A percentile compares a stretch with the other conserved stretches of the same genome.
Evolutionary conservation across 2,797 vertebrate species (phyloP).

Genomic region (Danio jaintianensis): DNA sequence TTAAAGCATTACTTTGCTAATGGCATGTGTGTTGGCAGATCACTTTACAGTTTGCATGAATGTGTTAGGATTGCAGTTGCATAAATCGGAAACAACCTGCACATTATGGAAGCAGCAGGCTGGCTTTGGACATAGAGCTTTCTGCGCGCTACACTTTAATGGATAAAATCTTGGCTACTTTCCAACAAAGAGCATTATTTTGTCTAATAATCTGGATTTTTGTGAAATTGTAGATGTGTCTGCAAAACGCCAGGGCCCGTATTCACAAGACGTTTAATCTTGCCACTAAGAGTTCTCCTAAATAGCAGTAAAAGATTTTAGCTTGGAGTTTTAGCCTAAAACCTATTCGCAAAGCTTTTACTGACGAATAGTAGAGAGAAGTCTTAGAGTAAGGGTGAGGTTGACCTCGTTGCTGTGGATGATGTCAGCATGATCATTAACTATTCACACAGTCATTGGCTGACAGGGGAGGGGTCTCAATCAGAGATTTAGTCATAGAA

Average conservation of each 20-base stretch:
- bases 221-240: not conserved
- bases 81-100: slow-evolving; percentile 23
- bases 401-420: too few relatives aligned
- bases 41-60: slow-evolving; percentile 1
- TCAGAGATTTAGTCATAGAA: too few relatives aligned
- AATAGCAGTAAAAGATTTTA: too few relatives aligned
- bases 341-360: too few relatives aligned
- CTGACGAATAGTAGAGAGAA: too few relatives aligned
- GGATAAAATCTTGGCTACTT: not conserved
- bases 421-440: too few relatives aligned
- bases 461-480: too few relatives aligned
- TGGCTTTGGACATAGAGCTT: slow-evolving; percentile 11
- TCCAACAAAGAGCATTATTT: not conserved
- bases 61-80: slow-evolving; percentile 16
- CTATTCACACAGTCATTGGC: too few relatives aligned
- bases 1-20: slow-evolving; percentile 30
- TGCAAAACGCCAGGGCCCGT: not conserved
- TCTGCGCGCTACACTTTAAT: slow-evolving; percentile 17
- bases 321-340: too few relatives aligned
- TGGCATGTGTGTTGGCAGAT: slow-evolving; percentile 24
- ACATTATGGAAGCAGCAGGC: slow-evolving; percentile 1
- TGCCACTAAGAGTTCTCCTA: too few relatives aligned
- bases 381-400: too few relatives aligned
- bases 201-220: not conserved
- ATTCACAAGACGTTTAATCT: too few relatives aligned